Conservation (phyloP, 2,113 vertebrate species). For the Ciconia maguari region DNA sequence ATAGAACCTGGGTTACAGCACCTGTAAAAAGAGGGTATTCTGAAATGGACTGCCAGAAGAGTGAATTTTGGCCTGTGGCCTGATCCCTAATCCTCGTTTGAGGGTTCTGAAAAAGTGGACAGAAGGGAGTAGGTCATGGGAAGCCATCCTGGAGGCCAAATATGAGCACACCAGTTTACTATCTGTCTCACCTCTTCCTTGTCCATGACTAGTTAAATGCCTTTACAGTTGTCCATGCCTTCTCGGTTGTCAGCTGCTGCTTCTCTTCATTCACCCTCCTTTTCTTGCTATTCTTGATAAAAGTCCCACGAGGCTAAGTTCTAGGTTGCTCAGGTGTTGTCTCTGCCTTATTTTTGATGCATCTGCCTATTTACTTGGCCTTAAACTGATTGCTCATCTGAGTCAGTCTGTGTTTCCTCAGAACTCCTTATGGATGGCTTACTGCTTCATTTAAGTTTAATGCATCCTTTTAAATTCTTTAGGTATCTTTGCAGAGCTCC, state of each 20-base stretch:
- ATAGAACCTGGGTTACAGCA: not conserved
- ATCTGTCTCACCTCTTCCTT: not conserved
- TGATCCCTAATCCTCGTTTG: not conserved
- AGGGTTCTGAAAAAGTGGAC: not conserved
- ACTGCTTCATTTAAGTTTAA: conserved; percentile 31
- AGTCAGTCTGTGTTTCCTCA: not conserved
- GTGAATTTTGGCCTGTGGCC: not conserved
- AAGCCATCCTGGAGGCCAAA: not conserved
- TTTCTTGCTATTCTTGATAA: not conserved
- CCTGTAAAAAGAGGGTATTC: not conserved
- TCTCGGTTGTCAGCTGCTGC: not conserved
- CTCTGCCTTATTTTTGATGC: not conserved
- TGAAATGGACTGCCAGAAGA: not conserved
- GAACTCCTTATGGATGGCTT: not conserved
- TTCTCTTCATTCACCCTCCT: not conserved
- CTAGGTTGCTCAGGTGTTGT: not conserved
- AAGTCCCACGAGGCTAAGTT: not conserved
- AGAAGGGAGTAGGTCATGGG: not conserved
- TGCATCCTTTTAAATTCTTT: not conserved
- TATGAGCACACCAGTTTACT: not conserved
- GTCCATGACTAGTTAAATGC: not conserved
- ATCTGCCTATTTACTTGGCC: conserved; percentile 16
- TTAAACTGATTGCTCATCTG: not conserved
- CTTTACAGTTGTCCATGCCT: not conserved
- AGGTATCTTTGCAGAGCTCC: conserved; percentile 16